phyloP scores from a whole-genome alignment of 2,888 invertebrate species.

The Hypercompe scribonia region DNA sequence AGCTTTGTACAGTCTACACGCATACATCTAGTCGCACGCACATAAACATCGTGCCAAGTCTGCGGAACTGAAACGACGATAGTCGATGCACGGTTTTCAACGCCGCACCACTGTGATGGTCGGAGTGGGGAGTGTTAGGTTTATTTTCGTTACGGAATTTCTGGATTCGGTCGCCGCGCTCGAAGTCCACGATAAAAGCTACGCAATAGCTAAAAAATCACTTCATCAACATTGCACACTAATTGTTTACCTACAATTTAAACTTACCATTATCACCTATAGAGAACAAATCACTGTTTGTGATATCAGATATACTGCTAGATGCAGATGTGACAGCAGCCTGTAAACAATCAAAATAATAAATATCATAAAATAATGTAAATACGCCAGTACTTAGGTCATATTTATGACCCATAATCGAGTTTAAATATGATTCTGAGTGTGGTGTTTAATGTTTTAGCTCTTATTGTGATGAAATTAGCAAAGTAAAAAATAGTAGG shows the following conservation, averaged over 20 bases:
- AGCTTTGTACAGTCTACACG: too few species aligned
- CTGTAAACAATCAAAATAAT: conserved; percentile 57
- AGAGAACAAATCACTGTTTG: conserved; percentile 83
- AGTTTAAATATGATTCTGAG: background rate
- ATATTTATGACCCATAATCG: background rate
- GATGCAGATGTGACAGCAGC: conserved; percentile 85
- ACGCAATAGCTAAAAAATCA: too few species aligned
- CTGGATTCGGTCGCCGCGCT: too few species aligned
- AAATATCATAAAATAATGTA: too few species aligned
- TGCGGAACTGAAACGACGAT: too few species aligned
- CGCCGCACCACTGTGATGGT: too few species aligned
- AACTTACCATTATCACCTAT: conserved; percentile 82
- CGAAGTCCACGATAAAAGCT: too few species aligned
- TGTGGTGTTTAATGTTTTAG: background rate
- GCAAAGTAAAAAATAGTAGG: background rate
- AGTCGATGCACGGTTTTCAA: too few species aligned
- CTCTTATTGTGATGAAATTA: background rate
- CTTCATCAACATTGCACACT: background rate
- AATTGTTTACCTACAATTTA: conserved; percentile 4
- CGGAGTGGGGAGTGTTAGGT: too few species aligned
- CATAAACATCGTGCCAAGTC: too few species aligned
- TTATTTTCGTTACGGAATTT: too few species aligned
- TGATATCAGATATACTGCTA: conserved; percentile 84
- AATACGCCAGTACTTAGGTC: background rate
- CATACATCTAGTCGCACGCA: too few species aligned